Percentiles rank a stretch among this genome's conserved stretches.
These are phyloP conservation scores for Drosophila bifasciata DNA, from an alignment of 1,140 invertebrate genomes.

Conservation along the genomic window DNA sequence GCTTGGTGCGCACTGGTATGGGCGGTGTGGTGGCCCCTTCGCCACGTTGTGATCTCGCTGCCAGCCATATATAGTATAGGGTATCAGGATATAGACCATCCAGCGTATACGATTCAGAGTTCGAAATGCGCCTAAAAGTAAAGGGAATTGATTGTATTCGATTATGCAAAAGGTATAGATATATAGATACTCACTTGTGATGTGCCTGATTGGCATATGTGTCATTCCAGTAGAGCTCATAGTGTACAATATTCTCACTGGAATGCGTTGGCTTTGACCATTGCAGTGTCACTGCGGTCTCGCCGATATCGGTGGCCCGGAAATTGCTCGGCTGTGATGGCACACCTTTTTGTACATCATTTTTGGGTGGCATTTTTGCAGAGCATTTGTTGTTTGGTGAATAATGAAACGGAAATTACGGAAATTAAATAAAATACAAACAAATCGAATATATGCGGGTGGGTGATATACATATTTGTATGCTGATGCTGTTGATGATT, in stretches of 20 bases:
- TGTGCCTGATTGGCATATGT: constrained; percentile 93
- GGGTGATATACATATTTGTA: constrained; percentile 68
- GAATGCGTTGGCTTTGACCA: constrained; percentile 96
- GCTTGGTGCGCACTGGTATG: constrained; percentile 96
- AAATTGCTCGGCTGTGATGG: constrained; percentile 97
- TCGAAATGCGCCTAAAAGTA: constrained; percentile 87
- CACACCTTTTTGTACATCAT: constrained; percentile 90
- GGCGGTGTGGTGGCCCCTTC: constrained; percentile 98
- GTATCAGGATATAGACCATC: constrained; percentile 97
- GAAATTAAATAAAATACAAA: constrained; percentile 75
- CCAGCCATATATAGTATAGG: constrained; percentile 97
- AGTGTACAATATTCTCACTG: constrained; percentile 96
- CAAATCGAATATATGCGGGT: constrained; percentile 72
- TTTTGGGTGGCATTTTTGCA: constrained; percentile 63
- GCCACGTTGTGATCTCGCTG: constrained; percentile 94
- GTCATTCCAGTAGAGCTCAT: constrained; percentile 99
- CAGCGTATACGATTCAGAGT: constrained; percentile 93
- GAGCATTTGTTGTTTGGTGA: constrained; percentile 59
- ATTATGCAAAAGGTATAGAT: too few species aligned
- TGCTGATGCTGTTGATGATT: constrained; percentile 54
- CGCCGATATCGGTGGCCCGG: constrained; percentile 91
- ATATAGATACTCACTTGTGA: constrained; percentile 88
- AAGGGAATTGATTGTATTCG: constrained; percentile 9
- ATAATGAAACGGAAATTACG: constrained; percentile 82
- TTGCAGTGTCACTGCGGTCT: constrained; percentile 92